phyloP scores from a whole-genome alignment of 2,888 invertebrate genomes.

The Epistrophella euchroma region DNA sequence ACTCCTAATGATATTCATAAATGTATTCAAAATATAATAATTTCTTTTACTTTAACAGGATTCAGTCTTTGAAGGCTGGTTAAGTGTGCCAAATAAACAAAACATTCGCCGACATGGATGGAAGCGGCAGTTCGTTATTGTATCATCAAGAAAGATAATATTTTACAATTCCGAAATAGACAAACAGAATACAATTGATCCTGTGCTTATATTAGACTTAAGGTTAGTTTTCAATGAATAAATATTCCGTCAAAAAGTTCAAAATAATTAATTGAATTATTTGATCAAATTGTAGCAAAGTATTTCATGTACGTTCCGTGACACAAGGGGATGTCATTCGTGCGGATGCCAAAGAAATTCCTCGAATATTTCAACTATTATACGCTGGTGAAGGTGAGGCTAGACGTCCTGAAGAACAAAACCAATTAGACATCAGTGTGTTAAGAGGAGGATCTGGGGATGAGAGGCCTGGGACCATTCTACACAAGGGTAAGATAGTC shows the following conservation, averaged over 20 bases:
- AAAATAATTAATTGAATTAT: background rate
- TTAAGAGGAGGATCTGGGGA: constrained; percentile 84
- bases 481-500: constrained; percentile 81
- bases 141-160: constrained; percentile 97
- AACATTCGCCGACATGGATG: constrained; percentile 98
- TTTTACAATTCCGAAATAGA: constrained; percentile 98
- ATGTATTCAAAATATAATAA: constrained; percentile 61
- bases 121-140: constrained; percentile 98
- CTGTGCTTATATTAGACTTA: constrained; percentile 96
- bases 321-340: constrained; percentile 99
- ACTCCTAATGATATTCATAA: background rate
- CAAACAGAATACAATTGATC: constrained; percentile 95
- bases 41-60: constrained; percentile 85
- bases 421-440: constrained; percentile 86
- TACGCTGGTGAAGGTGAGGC: constrained; percentile 99
- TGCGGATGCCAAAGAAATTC: constrained; percentile 99
- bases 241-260: background rate
- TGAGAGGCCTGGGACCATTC: constrained; percentile 83
- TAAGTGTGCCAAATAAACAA: constrained; percentile 97
- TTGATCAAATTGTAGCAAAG: constrained; percentile 88
- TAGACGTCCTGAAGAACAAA: constrained; percentile 89
- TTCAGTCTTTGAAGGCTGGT: constrained; percentile 96
- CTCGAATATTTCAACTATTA: constrained; percentile 97
- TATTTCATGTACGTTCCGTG: constrained; percentile 99
- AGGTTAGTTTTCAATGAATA: constrained; percentile 86